These are phyloP conservation scores for Equus quagga DNA, from an alignment of 2,113 vertebrate species.

Conservation along the genomic window DNA sequence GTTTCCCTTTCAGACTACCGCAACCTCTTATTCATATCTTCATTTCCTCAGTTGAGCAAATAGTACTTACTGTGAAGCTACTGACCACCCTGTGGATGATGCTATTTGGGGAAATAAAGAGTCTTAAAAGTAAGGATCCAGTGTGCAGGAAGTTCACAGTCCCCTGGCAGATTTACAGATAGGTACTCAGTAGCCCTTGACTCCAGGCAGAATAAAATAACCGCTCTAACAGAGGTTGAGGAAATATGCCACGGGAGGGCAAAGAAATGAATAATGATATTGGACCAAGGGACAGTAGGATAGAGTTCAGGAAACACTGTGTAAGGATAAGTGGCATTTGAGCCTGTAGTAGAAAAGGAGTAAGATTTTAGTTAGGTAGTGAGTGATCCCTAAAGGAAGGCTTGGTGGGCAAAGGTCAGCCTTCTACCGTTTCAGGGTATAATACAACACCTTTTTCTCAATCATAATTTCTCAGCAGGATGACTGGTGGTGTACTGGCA, in stretches of 20 bases:
- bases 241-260: neutral
- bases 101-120: neutral
- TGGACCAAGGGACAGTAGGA: neutral
- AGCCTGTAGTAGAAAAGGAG: neutral
- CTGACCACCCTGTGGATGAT: neutral
- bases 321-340: neutral
- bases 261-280: neutral
- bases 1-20: neutral
- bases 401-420: neutral
- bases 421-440: neutral
- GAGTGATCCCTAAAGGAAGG: neutral
- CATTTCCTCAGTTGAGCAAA: conserved; percentile 4
- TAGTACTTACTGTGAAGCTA: neutral
- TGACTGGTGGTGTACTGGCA: neutral
- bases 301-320: neutral
- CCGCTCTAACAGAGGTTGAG: neutral
- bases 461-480: neutral
- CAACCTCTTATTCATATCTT: neutral
- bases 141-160: neutral
- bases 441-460: neutral
- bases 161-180: neutral
- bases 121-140: neutral
- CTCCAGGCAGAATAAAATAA: neutral
- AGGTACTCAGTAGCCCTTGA: neutral
- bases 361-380: neutral